Evolutionary conservation across 2,797 vertebrate genomes (phyloP).

Genomic region (Fistularia commersonii): DNA sequence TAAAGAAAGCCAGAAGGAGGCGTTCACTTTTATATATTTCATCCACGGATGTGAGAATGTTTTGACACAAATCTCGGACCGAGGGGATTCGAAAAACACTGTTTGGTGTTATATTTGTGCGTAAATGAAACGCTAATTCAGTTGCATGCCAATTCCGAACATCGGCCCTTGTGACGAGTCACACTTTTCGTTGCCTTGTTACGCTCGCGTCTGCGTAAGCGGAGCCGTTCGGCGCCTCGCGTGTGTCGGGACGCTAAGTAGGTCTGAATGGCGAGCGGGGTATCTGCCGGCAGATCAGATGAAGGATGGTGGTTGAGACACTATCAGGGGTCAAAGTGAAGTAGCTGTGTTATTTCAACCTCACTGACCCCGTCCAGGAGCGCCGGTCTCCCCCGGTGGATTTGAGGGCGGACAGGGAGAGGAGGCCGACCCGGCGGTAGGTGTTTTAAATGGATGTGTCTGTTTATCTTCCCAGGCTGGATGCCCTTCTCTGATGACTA

Average conservation of each 20-base stretch:
- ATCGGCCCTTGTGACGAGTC: neutral
- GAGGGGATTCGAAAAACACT: neutral
- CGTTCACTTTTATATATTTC: conserved; percentile 10
- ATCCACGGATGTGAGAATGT: neutral
- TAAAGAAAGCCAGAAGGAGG: conserved; percentile 1
- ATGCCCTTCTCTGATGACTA: conserved; percentile 63
- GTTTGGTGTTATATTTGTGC: too few relatives aligned
- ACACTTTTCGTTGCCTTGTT: neutral
- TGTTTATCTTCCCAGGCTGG: conserved; percentile 69
- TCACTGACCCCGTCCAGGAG: conserved; percentile 62
- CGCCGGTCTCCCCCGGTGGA: conserved; percentile 26
- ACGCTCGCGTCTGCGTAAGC: neutral
- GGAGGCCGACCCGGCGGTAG: conserved; percentile 24
- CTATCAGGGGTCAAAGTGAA: conserved; percentile 62
- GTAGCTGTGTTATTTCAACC: conserved; percentile 74
- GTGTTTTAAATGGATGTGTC: conserved; percentile 60
- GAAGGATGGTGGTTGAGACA: conserved; percentile 55
- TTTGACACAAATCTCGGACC: conserved; percentile 7
- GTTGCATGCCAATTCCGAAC: too few relatives aligned
- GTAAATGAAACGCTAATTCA: too few relatives aligned
- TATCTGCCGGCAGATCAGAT: conserved; percentile 65
- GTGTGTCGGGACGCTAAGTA: conserved; percentile 37
- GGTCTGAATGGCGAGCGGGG: conserved; percentile 22
- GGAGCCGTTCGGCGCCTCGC: conserved; percentile 6
- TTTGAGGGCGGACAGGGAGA: conserved; percentile 32